Base-by-base conservation (phyloP, 2,888 invertebrate species). In the Eristalis tenax region DNA sequence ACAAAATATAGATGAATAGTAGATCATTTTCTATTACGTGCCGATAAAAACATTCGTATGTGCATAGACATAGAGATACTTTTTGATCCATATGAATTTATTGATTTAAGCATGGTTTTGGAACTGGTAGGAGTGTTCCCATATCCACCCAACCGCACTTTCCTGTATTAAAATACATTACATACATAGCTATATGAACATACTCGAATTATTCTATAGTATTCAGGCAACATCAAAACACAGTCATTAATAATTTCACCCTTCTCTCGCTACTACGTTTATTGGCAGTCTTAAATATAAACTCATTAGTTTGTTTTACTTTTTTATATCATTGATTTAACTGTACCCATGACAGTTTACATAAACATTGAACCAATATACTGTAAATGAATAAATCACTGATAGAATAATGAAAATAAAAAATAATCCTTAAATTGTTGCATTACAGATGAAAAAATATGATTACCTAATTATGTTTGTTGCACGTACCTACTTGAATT, bases 391-490 rank as follows among this genome's bases (percentile, higher is more conserved):
- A 85, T 85, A 85, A 85, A 85, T 85, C 85, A 85, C 77, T 82
- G 77, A 85, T 82, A 81, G 82, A 85, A 85, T 85, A 81, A 81
- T 76, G 78, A 74, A 81, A 85, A 77, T 87, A 80, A 83, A 87
- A 83, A 83, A 87, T 80, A 87, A 83, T 87, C 87, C 83, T 87
- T 83, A 83, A 83, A 83, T 83, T 76, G 83, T 87, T 80, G 83
- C 83, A 75, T 83, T 83, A 71, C 87, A 87, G 76, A 85, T 77
- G 82, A 69, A 82, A 81, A 73, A 85, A 77, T 77, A 74, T 85
- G 85, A 85, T n/a, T n/a, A 82, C 5, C 4, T 77, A 82, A 82
- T 77, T 82, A 73, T 69, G 77, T 82, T 81, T 85, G 85, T 85
- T 81, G 82, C 77, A 74, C 81, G 85, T 77, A 61, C n/a, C n/a